Evolutionary conservation across 2,797 vertebrate species (phyloP), one percentile per base, ranked within the genome.

Genomic region (Podargus strigoides): DNA sequence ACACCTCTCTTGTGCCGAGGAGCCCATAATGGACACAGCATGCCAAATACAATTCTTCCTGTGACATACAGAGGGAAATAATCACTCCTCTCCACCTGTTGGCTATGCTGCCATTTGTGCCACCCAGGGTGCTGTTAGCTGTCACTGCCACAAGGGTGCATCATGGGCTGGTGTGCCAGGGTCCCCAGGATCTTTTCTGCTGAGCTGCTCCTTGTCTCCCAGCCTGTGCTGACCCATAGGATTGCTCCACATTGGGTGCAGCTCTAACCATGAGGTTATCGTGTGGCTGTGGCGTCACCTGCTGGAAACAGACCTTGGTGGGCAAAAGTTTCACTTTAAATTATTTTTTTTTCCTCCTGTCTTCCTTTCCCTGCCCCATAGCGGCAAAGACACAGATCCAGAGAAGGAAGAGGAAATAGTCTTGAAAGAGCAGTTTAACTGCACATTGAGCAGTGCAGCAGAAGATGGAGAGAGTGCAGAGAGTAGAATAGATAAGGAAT

Each of bases 1-100:
- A 37, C 34, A n/a, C 14, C 6, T 81, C 17, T 77, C 27, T 53
- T n/a, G 36, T 1, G 0, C 66, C 36, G 15, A 3, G 6, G 15
- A 50, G 13, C 22, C 12, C 27, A 3, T 27, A 66, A 34, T 7
- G 24, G 18, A 37, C 16, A 12, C 30, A 9, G 41, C 0, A 1
- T 24, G 16, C 10, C 49, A 42, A 69, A 70, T 6, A 3, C 11
- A 47, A 37, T 37, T 66, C 47, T 30, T 46, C 52, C 37, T 34
- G 52, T 47, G 52, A 30, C 19, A 4, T 28, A 18, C 7, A 50
- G 58, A 47, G 19, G 34, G 58, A 50, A 56, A 34, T 55, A 75
- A 82, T 36, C 41, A 3, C 46, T 85, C 12, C 15, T 24, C 17
- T 81, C 36, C 50, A 41, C 36, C 39, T 0, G 1, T 27, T 63